Conservation (phyloP, 2,113 vertebrate species). For the Aplodontia rufa region DNA sequence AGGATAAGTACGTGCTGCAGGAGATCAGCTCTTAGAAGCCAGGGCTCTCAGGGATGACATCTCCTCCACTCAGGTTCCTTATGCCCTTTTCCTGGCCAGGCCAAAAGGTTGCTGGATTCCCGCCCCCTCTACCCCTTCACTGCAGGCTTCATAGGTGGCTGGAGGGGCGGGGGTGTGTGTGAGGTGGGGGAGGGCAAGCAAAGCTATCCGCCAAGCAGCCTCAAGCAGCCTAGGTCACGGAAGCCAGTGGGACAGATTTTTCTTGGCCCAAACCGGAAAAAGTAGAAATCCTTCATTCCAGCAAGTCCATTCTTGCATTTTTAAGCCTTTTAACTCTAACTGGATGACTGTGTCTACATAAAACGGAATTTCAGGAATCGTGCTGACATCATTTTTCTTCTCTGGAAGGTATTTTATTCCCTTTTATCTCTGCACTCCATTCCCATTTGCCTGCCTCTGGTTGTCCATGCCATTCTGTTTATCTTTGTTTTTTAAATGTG, state of each 20-base stretch:
- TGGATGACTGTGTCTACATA: neutral
- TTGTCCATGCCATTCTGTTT: neutral
- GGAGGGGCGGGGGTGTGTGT: fast-evolving
- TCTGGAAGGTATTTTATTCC: neutral
- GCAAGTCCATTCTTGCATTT: neutral
- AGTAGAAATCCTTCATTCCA: neutral
- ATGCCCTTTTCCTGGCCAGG: neutral
- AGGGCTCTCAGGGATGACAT: neutral
- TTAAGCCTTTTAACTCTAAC: neutral
- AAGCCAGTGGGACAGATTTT: neutral
- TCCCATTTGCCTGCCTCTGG: neutral
- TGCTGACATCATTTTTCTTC: neutral
- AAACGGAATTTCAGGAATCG: constrained; percentile 41
- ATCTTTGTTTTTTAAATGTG: neutral
- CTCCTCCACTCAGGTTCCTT: neutral
- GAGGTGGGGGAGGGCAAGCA: neutral
- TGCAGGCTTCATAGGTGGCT: neutral
- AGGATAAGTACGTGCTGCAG: fast-evolving
- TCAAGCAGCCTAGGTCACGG: neutral
- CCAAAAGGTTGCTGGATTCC: neutral
- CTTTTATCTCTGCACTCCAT: neutral
- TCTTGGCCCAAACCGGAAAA: neutral
- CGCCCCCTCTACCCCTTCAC: neutral
- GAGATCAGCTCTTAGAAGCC: neutral
- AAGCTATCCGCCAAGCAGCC: neutral